These are phyloP conservation scores for Leptosomus discolor DNA, from an alignment of 2,113 vertebrate species.

Conservation along the genomic window DNA sequence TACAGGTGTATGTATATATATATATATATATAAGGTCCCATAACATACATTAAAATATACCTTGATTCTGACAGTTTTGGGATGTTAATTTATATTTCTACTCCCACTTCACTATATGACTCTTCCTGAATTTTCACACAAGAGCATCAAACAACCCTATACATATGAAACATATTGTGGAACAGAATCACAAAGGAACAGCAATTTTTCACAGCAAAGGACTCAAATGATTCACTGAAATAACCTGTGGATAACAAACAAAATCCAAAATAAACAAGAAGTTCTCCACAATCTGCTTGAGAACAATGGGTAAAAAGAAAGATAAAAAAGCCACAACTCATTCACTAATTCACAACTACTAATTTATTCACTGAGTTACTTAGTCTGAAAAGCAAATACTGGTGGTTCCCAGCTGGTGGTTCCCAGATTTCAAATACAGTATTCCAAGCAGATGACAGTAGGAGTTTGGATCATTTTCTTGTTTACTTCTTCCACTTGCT, in stretches of 20 bases:
- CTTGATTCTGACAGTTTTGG: neutral
- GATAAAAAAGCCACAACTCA: neutral
- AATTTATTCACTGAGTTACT: neutral
- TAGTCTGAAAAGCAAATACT: neutral
- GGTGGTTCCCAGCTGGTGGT: neutral
- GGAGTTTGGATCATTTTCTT: neutral
- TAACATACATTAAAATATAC: neutral
- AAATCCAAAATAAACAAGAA: neutral
- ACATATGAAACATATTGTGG: neutral
- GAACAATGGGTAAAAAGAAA: neutral
- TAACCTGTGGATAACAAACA: neutral
- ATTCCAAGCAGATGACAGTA: neutral
- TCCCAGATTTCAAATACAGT: neutral
- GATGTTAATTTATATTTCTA: neutral
- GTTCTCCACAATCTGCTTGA: neutral
- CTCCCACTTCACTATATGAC: neutral
- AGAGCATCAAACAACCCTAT: neutral
- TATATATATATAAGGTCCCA: neutral
- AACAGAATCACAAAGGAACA: neutral
- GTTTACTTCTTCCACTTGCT: neutral
- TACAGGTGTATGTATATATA: neutral
- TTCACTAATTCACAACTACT: neutral
- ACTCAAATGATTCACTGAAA: neutral
- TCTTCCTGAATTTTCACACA: neutral
- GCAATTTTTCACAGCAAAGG: neutral